A percentile compares a stretch with the other conserved stretches of the same genome.
phyloP scores from a whole-genome alignment of 1,140 invertebrate species.

The Drosophila oshimai region DNA sequence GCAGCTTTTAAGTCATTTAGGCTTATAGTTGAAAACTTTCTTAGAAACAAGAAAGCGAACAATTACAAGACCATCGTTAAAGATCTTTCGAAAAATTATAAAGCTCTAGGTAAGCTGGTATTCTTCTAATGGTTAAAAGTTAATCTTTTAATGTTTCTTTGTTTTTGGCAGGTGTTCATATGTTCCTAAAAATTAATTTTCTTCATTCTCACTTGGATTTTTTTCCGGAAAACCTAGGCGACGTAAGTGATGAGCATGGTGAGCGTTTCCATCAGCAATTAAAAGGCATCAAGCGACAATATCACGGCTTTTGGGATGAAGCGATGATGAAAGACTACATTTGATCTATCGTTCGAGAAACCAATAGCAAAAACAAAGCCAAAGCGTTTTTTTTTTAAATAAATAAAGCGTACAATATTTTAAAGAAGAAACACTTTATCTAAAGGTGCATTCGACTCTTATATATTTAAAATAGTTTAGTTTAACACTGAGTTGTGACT shows the following conservation, averaged over 20 bases:
- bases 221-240: neutral
- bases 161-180: neutral
- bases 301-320: neutral
- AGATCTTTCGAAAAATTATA: neutral
- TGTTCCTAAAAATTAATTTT: neutral
- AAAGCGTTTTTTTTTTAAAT: too few relatives aligned
- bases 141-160: neutral
- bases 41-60: neutral
- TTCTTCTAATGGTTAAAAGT: too few relatives aligned
- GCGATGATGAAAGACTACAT: neutral
- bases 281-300: neutral
- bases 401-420: too few relatives aligned
- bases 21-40: neutral
- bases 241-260: neutral
- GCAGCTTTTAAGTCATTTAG: neutral
- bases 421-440: too few relatives aligned
- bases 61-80: neutral
- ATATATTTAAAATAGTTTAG: too few relatives aligned
- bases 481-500: too few relatives aligned
- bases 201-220: neutral
- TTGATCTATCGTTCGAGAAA: too few relatives aligned
- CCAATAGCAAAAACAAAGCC: too few relatives aligned
- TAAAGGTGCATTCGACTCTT: too few relatives aligned
- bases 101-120: neutral
- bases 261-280: neutral